Base-by-base conservation (phyloP, 2,888 invertebrate species). In the Polia nebulosa region DNA sequence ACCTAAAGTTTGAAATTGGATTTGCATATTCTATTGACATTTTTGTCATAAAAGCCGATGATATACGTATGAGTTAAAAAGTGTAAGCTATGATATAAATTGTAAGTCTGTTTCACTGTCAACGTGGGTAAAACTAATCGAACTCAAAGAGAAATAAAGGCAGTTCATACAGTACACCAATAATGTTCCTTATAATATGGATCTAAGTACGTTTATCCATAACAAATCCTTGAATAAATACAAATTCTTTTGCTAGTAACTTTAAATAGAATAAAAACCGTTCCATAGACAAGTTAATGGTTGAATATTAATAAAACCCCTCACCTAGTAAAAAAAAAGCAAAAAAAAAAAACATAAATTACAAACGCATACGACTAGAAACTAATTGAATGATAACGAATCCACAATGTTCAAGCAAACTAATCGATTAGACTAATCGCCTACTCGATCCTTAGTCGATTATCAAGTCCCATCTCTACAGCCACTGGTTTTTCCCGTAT, bases 401-500 rank as follows among this genome's bases (percentile, higher is more conserved):
- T 47, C 13, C 22, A 59, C 47, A 44, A 69, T 76, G 47, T 76
- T 36, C 29, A 34, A 57, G 7, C 20, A 34, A n/a, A 59, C 70
- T 52, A 45, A 77, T 74, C 73, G 76, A 76, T 74, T 57, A 74
- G 22, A 53, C 57, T 83, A 78, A 81, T 83, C 62, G 47, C 41
- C 63, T 27, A 59, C 39, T 69, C 57, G 53, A 72, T 56, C n/a
- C 29, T 60, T 57, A 67, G 41, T 66, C 67, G 69, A 64, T 76
- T 69, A 74, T 72, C 61, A 9, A n/a, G 70, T 70, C 52, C 61
- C 84, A 82, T 80, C 78, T 56, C 82, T 83, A 82, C 39, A 11
- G 39, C 27, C 59, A 76, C 72, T 67, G 80, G 84, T 67, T 72
- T 80, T 79, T 53, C 34, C 53, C 32, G 58, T 44, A 45, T 57